Conservation (phyloP, 2,888 invertebrate species). For the Aspidiotus rigidus region DNA sequence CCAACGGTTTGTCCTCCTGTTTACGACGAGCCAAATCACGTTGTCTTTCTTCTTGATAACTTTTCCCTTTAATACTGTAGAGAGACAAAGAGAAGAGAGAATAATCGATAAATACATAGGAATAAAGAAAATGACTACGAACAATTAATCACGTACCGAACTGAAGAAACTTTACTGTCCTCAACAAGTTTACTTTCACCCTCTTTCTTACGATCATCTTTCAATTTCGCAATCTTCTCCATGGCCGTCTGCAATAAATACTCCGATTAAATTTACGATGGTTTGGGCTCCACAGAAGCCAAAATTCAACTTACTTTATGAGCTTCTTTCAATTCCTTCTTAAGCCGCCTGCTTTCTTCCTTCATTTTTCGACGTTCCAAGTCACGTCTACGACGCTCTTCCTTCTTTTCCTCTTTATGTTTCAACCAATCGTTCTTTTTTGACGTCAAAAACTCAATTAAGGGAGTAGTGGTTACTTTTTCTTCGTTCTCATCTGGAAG, state of each 20-base stretch:
- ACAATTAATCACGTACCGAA: too few species aligned
- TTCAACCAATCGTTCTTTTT: slow-evolving; percentile 44
- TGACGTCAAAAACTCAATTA: slow-evolving; percentile 60
- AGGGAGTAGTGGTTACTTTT: slow-evolving; percentile 62
- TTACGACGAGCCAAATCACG: slow-evolving; percentile 28
- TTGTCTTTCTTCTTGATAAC: slow-evolving; percentile 38
- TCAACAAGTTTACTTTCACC: background rate
- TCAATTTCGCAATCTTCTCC: too few species aligned
- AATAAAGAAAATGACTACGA: too few species aligned
- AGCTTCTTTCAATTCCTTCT: slow-evolving; percentile 35
- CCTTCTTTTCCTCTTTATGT: slow-evolving; percentile 44
- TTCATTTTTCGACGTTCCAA: slow-evolving; percentile 41
- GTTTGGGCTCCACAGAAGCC: background rate
- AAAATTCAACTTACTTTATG: slow-evolving; percentile 3
- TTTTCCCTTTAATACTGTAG: slow-evolving; percentile 35
- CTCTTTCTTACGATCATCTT: too few species aligned
- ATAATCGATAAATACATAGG: too few species aligned
- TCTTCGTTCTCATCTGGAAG: slow-evolving; percentile 37
- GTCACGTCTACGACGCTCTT: slow-evolving; percentile 44
- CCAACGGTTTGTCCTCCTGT: slow-evolving; percentile 15
- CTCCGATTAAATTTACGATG: too few species aligned
- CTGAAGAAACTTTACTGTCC: slow-evolving; percentile 8
- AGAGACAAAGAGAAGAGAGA: background rate
- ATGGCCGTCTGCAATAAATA: too few species aligned
- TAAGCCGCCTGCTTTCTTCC: slow-evolving; percentile 42